Conservation (phyloP, 2,888 invertebrate genomes). For the Cantharis flavilabris region DNA sequence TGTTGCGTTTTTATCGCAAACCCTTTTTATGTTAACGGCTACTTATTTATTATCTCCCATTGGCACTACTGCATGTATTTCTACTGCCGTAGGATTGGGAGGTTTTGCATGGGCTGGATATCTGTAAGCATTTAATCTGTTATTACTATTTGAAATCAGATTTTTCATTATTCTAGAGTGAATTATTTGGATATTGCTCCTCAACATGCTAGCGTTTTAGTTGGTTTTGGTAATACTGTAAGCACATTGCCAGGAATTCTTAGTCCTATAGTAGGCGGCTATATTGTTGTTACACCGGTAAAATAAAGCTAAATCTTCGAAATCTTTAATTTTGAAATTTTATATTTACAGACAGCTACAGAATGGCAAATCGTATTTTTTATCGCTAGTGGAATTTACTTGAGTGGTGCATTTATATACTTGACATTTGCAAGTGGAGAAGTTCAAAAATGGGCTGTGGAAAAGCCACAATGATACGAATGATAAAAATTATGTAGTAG, state of each 20-base stretch:
- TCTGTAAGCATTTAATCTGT: conserved; percentile 58
- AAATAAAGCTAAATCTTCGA: not conserved
- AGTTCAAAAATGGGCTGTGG: conserved; percentile 78
- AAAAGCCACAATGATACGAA: conserved; percentile 37
- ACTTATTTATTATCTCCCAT: conserved; percentile 73
- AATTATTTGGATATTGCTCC: conserved; percentile 90
- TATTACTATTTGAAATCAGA: not conserved
- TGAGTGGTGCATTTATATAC: conserved; percentile 80
- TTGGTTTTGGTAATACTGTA: conserved; percentile 90
- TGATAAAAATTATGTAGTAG: not conserved
- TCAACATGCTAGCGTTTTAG: conserved; percentile 85
- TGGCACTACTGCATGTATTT: conserved; percentile 77
- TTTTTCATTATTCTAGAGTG: conserved; percentile 61
- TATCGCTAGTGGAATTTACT: conserved; percentile 80
- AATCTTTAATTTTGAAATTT: not conserved
- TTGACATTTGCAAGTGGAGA: conserved; percentile 81
- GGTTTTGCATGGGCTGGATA: conserved; percentile 94
- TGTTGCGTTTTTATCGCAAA: conserved; percentile 75
- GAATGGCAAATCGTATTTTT: conserved; percentile 89
- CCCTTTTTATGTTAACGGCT: conserved; percentile 83
- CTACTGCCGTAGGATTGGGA: conserved; percentile 86
- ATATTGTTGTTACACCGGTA: conserved; percentile 73
- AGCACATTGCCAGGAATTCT: conserved; percentile 91
- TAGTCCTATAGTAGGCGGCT: conserved; percentile 81
- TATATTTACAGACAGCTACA: conserved; percentile 29